A percentile compares a stretch with the other conserved stretches of the same genome.
These are phyloP conservation scores for Tadarida brasiliensis DNA, from an alignment of 2,797 vertebrate species.

Conservation along the genomic window DNA sequence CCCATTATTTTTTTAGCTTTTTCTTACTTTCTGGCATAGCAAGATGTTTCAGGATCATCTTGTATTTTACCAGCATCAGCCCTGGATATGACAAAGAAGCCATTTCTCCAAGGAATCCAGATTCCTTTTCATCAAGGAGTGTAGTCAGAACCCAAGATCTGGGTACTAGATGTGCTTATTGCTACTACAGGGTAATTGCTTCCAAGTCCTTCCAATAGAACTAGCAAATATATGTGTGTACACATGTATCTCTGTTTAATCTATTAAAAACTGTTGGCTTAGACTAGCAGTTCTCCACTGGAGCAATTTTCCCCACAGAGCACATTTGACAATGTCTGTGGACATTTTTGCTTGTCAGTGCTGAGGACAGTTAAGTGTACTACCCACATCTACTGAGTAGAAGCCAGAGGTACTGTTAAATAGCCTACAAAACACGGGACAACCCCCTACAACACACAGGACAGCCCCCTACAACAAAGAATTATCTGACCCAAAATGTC, in stretches of 20 bases:
- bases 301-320: neutral
- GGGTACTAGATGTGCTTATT: neutral
- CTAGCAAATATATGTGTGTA: neutral
- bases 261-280: neutral
- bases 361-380: neutral
- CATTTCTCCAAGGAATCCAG: neutral
- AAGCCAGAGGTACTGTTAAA: neutral
- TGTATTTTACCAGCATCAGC: neutral
- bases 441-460: neutral
- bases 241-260: neutral
- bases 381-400: neutral
- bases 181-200: neutral
- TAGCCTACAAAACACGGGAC: neutral
- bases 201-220: neutral
- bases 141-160: neutral
- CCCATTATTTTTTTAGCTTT: neutral
- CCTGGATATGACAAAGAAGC: neutral
- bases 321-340: neutral
- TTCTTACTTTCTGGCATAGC: neutral
- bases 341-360: neutral
- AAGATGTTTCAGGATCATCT: neutral
- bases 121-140: neutral
- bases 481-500: neutral
- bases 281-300: neutral
- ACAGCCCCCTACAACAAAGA: neutral